A percentile compares a stretch with the other conserved stretches of the same genome.
These are phyloP conservation scores for Geococcyx californianus DNA, from an alignment of 2,113 vertebrate species.

Conservation along the genomic window DNA sequence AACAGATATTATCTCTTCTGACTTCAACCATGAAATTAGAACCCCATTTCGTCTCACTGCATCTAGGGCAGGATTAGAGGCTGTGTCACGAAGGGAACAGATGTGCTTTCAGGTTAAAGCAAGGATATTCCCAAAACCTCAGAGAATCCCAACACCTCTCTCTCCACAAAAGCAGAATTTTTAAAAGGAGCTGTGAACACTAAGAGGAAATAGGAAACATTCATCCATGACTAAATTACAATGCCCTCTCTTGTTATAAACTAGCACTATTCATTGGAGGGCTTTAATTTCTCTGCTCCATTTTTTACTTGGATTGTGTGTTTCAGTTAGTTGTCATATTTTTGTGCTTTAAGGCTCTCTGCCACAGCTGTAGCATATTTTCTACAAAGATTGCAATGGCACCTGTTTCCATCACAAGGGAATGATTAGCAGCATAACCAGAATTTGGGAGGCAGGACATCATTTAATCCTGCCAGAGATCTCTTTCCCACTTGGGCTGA, in stretches of 20 bases:
- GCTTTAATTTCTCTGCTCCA: neutral
- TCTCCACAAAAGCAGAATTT: conserved; percentile 43
- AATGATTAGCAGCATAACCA: neutral
- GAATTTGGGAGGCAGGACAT: neutral
- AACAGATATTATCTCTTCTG: conserved; percentile 67
- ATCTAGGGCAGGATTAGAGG: conserved; percentile 50
- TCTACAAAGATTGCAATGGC: neutral
- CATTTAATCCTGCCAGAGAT: neutral
- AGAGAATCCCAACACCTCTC: conserved; percentile 49
- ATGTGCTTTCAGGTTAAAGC: conserved; percentile 56
- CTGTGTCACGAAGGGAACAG: conserved; percentile 36
- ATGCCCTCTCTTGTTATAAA: conserved; percentile 11
- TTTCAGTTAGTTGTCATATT: neutral
- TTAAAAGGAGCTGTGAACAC: neutral
- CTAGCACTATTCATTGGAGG: conserved; percentile 7
- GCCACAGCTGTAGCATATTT: neutral
- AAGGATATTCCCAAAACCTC: conserved; percentile 54
- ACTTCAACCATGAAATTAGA: conserved; percentile 75
- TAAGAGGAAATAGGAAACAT: conserved; percentile 57
- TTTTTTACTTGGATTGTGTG: neutral
- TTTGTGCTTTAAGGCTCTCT: neutral
- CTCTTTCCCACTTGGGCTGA: neutral
- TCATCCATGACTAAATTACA: conserved; percentile 70
- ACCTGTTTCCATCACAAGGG: neutral
- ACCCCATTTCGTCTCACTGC: conserved; percentile 50